phyloP scores from a whole-genome alignment of 2,113 vertebrate species.

The human region GRCh38 chr20:12264501-12265000 shows the following conservation, averaged over 20 bases:
- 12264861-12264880: not conserved
- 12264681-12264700: not conserved
- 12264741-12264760: not conserved
- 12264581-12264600: not conserved
- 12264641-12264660: not conserved
- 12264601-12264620: not conserved
- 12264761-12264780: not conserved
- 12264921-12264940: constrained; percentile 73
- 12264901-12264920: constrained; percentile 48
- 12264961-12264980: not conserved
- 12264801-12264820: not conserved
- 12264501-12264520: no score
- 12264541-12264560: not conserved
- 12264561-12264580: not conserved
- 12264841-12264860: not conserved
- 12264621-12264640: not conserved
- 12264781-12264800: not conserved
- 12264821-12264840: not conserved
- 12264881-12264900: constrained; percentile 3
- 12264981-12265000: not conserved
- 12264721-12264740: not conserved
- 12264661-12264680: no score
- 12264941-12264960: constrained; percentile 38
- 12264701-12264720: not conserved
- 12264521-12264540: not conserved